Evolutionary conservation across 2,888 invertebrate genomes (phyloP), one percentile per base, ranked within the genome.

Genomic region (Plagodis dolabraria): DNA sequence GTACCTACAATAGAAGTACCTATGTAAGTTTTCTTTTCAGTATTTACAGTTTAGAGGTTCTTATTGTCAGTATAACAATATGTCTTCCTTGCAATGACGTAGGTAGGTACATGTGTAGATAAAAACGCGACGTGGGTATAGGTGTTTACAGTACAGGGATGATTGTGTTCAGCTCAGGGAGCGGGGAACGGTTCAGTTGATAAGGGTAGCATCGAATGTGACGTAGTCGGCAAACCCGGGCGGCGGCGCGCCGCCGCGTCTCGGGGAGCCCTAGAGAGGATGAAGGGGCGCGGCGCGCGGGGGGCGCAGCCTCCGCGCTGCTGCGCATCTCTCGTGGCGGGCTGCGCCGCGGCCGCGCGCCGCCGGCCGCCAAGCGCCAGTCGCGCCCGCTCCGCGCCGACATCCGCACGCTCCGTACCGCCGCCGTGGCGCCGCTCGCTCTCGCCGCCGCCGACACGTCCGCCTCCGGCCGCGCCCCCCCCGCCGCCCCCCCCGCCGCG

Each of bases 321-420:
- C 36, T n/a, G 47, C 36, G 36, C 36, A 36, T 12, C 34, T 34
- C n/a, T n/a, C n/a, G n/a, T n/a, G n/a, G n/a, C n/a, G n/a, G n/a
- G n/a, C n/a, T n/a, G n/a, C n/a, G n/a, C n/a, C n/a, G 4, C 47
- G 43, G 7, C 43, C 46, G 34, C 46, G 33, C 46, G 46, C 34
- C 34, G 8, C 46, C 4, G 83, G 74, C 22, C 12, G 42, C 12
- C n/a, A n/a, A n/a, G 5, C 47, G 43, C 5, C 43, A 43, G 43
- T 43, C 43, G 46, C 35, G 42, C 35, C 5, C 47, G 73, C 63
- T 70, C 75, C 80, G 81, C 79, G 77, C 71, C 63, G 53, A 47
- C 60, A 58, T 34, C 22, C 63, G 50, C 73, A 71, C 86, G 79
- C 43, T 5, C 6, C 43, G 11, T 11, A 44, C 50, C 53, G 63